A percentile compares a stretch with the other conserved stretches of the same genome.
Evolutionary conservation across 2,888 invertebrate species (phyloP).

Genomic region (Frankliniella fusca): DNA sequence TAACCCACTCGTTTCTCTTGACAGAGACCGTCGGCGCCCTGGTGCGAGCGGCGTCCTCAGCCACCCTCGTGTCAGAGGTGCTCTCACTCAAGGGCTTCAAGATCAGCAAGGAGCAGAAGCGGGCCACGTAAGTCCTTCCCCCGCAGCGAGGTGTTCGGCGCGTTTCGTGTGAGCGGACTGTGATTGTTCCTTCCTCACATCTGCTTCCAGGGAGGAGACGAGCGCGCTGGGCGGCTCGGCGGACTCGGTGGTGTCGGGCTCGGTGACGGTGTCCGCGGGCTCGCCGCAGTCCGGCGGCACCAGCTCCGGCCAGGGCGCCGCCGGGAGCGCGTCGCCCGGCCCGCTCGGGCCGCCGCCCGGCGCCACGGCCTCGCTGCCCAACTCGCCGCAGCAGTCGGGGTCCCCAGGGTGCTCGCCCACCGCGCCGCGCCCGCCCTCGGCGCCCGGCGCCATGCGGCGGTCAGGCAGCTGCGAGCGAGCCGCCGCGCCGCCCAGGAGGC

Average conservation of each 20-base stretch:
- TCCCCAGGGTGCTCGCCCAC: neutral
- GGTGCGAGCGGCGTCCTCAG: slow-evolving; percentile 62
- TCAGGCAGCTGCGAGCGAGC: slow-evolving; percentile 7
- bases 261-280: slow-evolving; percentile 18
- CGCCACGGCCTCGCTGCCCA: slow-evolving; percentile 20
- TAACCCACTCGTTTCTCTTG: neutral
- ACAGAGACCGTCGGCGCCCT: slow-evolving; percentile 39
- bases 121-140: neutral
- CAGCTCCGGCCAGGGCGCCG: neutral
- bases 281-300: neutral
- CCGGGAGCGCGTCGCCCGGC: neutral
- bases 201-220: neutral
- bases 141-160: neutral
- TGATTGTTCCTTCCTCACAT: neutral
- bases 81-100: slow-evolving; percentile 61
- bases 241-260: neutral
- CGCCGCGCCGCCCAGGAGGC: neutral
- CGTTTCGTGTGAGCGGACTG: neutral
- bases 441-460: neutral
- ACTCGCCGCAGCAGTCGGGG: neutral
- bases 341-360: neutral
- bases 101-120: slow-evolving; percentile 24
- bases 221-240: slow-evolving; percentile 5
- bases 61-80: slow-evolving; percentile 75
- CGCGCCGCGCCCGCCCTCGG: neutral